A percentile compares a stretch with the other conserved stretches of the same genome.
Conservation (phyloP, 2,888 invertebrate genomes). For the Metallyticus violacea region DNA sequence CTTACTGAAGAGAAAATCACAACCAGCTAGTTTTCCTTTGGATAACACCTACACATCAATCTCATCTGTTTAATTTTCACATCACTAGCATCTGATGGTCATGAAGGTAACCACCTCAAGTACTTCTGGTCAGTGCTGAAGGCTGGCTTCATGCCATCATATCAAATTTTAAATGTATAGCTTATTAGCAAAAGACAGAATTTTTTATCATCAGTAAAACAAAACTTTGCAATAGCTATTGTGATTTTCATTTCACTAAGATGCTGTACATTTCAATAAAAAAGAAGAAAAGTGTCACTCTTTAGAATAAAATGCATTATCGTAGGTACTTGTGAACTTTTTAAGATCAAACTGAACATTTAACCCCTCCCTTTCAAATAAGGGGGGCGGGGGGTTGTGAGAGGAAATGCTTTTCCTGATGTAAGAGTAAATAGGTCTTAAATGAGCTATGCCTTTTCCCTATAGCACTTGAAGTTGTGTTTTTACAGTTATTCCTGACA, state of each 20-base stretch:
- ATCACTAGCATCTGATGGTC: no score
- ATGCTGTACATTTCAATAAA: background rate
- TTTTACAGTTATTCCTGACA: background rate
- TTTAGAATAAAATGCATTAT: constrained; percentile 2
- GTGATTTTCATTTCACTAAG: constrained; percentile 11
- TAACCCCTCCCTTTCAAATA: background rate
- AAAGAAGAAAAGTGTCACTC: background rate
- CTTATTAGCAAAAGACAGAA: background rate
- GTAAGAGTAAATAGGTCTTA: background rate
- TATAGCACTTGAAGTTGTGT: background rate
- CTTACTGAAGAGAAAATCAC: constrained; percentile 14
- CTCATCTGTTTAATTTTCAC: background rate
- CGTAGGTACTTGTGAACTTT: background rate
- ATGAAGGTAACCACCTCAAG: no score
- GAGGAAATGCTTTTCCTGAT: background rate
- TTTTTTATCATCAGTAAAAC: no score
- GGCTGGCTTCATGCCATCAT: background rate
- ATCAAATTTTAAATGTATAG: background rate
- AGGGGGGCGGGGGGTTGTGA: background rate
- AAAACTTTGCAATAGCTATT: no score
- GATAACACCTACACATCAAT: background rate
- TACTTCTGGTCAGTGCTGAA: background rate
- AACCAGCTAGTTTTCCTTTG: background rate
- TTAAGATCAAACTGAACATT: background rate
- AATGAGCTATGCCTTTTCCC: background rate